Evolutionary conservation across 2,797 vertebrate species (phyloP), one percentile per base, ranked within the genome.

Genomic region (Cyclura pinguis): DNA sequence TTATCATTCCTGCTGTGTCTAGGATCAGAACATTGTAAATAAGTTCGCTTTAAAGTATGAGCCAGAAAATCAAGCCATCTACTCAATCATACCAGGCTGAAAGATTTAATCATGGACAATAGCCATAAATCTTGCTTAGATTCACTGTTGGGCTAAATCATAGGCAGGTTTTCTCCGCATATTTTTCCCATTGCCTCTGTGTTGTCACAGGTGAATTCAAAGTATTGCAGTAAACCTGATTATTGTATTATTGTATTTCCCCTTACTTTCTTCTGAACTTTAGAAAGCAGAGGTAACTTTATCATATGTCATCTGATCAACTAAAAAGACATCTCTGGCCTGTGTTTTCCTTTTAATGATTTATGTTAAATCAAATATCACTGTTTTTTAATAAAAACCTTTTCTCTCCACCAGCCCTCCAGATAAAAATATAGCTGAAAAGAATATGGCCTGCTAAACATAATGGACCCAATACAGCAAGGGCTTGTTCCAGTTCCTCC

Each of bases 1-100:
- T 92, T 91, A 73, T 90, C 76, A 73, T 90, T 82, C 73, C 74
- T 88, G 73, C 55, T 59, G 82, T 88, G 84, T 86, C 20, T 84
- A 64, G 20, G 47, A 69, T 29, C 85, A 84, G 67, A 88, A 85
- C 74, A 78, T 7, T 85, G 27, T 90, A 91, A 80, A 89, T 35
- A 88, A 38, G 69, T 84, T 69, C 14, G 59, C 29, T 76, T 88
- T 90, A 78, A 92, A 93, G 64, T 59, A 62, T 80, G 64, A 85
- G 52, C 29, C 32, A 80, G 77, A 93, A 93, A 88, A 85, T 87
- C 35, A 57, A 92, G 52, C 38, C 84, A 86, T 87, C 64, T 88
- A 86, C 24, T 88, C 88, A 90, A 50, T 90, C 86, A 86, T 80
- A 80, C 77, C 69, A 81, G 32, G 35, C 1, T 85, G 72, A 92